A percentile compares a stretch with the other conserved stretches of the same genome.
Conservation (phyloP, 2,797 vertebrate genomes). For the Gila robusta region DNA sequence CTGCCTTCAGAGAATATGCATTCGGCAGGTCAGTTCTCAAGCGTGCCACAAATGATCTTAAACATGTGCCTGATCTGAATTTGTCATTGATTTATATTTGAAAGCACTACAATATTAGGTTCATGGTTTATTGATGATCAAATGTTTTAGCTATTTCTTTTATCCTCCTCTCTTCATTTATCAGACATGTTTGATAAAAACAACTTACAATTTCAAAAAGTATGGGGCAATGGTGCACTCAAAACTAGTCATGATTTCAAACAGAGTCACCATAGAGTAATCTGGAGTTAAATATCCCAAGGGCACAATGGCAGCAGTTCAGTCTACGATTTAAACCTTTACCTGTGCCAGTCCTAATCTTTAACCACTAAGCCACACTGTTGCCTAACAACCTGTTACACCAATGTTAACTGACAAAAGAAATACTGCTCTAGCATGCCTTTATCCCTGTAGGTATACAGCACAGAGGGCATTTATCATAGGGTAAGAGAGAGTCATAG, state of each 20-base stretch:
- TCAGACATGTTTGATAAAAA: not conserved
- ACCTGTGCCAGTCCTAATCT: not conserved
- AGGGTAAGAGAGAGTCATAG: constrained; percentile 46
- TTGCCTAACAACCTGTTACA: not conserved
- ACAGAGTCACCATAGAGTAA: not conserved
- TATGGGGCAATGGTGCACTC: not conserved
- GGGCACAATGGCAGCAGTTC: constrained; percentile 1
- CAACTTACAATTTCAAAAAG: not conserved
- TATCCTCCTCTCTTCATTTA: not conserved
- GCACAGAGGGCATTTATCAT: constrained; percentile 48
- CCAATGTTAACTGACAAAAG: constrained; percentile 22
- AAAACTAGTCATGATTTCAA: not conserved
- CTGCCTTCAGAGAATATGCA: constrained; percentile 36
- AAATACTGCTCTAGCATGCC: not conserved
- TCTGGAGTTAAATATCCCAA: not conserved
- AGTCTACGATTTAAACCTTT: not conserved
- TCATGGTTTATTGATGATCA: not conserved
- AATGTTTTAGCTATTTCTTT: not conserved
- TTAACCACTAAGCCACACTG: constrained; percentile 14
- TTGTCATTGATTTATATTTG: constrained; percentile 17
- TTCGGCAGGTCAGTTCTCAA: constrained; percentile 37
- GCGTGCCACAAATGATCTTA: constrained; percentile 1
- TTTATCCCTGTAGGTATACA: constrained; percentile 37
- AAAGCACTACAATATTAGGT: not conserved
- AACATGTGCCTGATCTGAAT: constrained; percentile 35